Evolutionary conservation across 2,888 invertebrate species (phyloP), one percentile per base, ranked within the genome.

Genomic region (Parnassius smintheus): DNA sequence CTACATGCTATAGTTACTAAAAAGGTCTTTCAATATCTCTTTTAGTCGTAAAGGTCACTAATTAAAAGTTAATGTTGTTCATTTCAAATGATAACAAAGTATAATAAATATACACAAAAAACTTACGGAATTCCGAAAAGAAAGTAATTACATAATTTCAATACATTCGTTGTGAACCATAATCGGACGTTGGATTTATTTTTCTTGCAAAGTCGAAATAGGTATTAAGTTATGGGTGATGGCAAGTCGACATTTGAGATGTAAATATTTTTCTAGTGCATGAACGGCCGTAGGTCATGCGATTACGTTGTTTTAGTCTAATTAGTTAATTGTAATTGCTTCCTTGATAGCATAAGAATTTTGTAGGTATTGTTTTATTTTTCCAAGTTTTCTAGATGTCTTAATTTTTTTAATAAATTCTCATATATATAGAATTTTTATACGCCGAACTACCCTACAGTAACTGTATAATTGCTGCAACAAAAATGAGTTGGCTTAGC

Each of bases 251-350:
- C 13, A 41, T 45, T 56, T 46, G 49, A 13, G 42, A 58, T 48
- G 42, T 53, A 54, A 48, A 62, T 62, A 58, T 54, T 62, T 62
- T 62, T 44, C 45, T 44, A 62, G 58, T 58, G 58, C 54, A 49
- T 49, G 51, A 67, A 67, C 58, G 61, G 61, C 65, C 51, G 44
- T 18, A 52, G 45, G 57, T 48, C 67, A 67, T 67, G 67, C 67
- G 64, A 67, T 64, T 62, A 64, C 54, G 54, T 42, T 60, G 62
- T 67, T 64, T 48, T 53, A 48, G 62, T 52, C 60, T 62, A 67
- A 65, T 67, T 65, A 59, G 63, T 56, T 65, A 64, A 67, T 65
- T 67, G 49, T 58, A 49, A 62, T 58, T 58, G 49, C 49, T 62
- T 62, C 62, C 62, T n/a, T 62, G 57, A 49, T 62, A 22, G 59